Evolutionary conservation across 92 coral and sea anemone genomes (phyloP).

Genomic region (Porites evermanni): DNA sequence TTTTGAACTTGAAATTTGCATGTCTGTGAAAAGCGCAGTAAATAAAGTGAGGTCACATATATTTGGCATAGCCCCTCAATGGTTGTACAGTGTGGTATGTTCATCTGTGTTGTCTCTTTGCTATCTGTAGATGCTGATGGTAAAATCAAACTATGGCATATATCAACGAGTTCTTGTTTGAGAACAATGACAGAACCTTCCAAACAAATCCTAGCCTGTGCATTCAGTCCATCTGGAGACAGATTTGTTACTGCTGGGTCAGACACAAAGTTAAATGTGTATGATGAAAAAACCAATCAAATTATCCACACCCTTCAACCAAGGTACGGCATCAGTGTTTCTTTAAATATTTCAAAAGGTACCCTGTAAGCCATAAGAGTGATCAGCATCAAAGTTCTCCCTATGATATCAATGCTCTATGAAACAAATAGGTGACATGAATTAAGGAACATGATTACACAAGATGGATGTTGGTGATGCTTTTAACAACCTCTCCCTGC

Average conservation of each 20-base stretch:
- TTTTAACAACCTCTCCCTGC: no score
- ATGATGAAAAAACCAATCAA: slow-evolving; percentile 93
- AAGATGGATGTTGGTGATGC: no score
- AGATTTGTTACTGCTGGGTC: slow-evolving; percentile 93
- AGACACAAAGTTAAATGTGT: slow-evolving; percentile 80
- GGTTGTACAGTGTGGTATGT: no score
- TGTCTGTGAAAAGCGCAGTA: no score
- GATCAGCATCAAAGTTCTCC: no score
- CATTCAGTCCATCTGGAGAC: slow-evolving; percentile 80
- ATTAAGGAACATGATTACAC: no score
- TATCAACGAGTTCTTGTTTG: slow-evolving; percentile 80
- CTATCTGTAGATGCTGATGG: slow-evolving; percentile 92
- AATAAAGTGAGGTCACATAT: no score
- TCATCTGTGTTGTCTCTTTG: not conserved
- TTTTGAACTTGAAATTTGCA: no score
- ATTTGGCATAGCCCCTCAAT: no score
- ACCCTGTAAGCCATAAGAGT: no score
- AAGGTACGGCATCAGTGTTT: slow-evolving; percentile 54
- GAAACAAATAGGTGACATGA: no score
- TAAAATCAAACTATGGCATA: slow-evolving; percentile 91
- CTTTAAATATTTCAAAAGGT: not conserved
- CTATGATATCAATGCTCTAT: no score
- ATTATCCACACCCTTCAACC: slow-evolving; percentile 79
- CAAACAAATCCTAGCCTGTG: slow-evolving; percentile 91
- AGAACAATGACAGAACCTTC: slow-evolving; percentile 73